These are phyloP conservation scores for Lamellibrachia satsuma DNA, from an alignment of 2,888 invertebrate species.

Conservation along the genomic window DNA sequence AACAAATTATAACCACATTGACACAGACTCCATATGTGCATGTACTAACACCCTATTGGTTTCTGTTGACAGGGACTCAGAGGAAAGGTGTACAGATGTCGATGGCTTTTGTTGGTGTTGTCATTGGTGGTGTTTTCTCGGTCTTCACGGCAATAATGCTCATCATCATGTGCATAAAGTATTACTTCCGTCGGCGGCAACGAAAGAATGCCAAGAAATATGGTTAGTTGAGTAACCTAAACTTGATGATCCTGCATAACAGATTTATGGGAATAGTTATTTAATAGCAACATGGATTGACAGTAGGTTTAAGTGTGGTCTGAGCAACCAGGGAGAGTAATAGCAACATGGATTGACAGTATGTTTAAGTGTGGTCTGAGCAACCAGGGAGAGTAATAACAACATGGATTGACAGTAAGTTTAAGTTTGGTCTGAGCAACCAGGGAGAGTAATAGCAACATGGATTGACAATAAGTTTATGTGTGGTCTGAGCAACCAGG, in stretches of 20 bases:
- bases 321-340: neutral
- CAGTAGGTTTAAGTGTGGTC: neutral
- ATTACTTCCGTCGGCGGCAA: neutral
- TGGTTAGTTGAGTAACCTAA: neutral
- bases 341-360: too few relatives aligned
- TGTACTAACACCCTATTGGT: neutral
- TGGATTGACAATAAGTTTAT: too few relatives aligned
- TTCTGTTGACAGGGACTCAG: neutral
- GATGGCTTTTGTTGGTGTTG: slow-evolving; percentile 6
- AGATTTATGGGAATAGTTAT: neutral
- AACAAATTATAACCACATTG: neutral
- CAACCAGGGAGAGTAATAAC: too few relatives aligned
- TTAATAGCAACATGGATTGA: neutral
- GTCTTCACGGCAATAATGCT: slow-evolving; percentile 21
- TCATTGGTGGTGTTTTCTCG: slow-evolving; percentile 21
- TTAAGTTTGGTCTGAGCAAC: too few relatives aligned
- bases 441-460: too few relatives aligned
- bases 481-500: too few relatives aligned
- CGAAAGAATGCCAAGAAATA: neutral
- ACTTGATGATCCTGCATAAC: neutral
- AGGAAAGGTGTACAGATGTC: neutral
- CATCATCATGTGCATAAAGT: slow-evolving; percentile 5
- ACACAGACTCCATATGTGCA: neutral
- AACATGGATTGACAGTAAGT: too few relatives aligned
- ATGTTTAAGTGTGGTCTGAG: too few relatives aligned